Percentiles rank a stretch among this genome's conserved stretches.
phyloP scores from a whole-genome alignment of 2,888 invertebrate genomes.

The Isoperla grammatica region DNA sequence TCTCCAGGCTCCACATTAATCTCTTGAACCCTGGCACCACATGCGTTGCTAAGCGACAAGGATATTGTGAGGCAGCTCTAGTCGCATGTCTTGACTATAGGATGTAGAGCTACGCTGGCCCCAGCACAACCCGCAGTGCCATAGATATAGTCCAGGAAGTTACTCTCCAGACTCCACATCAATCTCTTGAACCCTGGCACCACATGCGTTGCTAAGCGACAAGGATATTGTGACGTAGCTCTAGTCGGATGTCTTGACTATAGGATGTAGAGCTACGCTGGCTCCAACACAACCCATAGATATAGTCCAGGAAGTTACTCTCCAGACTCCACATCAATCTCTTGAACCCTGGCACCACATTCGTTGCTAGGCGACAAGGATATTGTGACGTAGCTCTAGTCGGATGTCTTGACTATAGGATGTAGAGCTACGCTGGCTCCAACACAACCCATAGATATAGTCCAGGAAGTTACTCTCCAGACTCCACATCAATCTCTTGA shows the following conservation, averaged over 20 bases:
- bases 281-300: slow-evolving; percentile 57
- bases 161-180: slow-evolving; percentile 61
- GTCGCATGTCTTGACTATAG: slow-evolving; percentile 48
- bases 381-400: too few relatives aligned
- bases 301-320: slow-evolving; percentile 61
- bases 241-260: slow-evolving; percentile 47
- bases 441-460: slow-evolving; percentile 54
- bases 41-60: slow-evolving; percentile 56
- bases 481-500: slow-evolving; percentile 56
- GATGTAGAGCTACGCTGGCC: slow-evolving; percentile 56
- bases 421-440: slow-evolving; percentile 57
- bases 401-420: slow-evolving; percentile 51
- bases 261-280: slow-evolving; percentile 54
- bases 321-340: slow-evolving; percentile 59
- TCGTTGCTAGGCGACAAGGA: slow-evolving; percentile 57
- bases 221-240: too few relatives aligned
- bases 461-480: slow-evolving; percentile 63
- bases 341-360: slow-evolving; percentile 54
- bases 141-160: slow-evolving; percentile 58
- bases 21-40: slow-evolving; percentile 54
- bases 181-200: slow-evolving; percentile 53
- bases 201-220: slow-evolving; percentile 56
- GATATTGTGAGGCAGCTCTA: too few relatives aligned
- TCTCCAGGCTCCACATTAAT: slow-evolving; percentile 59
- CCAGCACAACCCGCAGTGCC: slow-evolving; percentile 56